These are phyloP conservation scores for Leptinotarsa haldemani DNA, from an alignment of 2,888 invertebrate genomes.

Conservation along the genomic window DNA sequence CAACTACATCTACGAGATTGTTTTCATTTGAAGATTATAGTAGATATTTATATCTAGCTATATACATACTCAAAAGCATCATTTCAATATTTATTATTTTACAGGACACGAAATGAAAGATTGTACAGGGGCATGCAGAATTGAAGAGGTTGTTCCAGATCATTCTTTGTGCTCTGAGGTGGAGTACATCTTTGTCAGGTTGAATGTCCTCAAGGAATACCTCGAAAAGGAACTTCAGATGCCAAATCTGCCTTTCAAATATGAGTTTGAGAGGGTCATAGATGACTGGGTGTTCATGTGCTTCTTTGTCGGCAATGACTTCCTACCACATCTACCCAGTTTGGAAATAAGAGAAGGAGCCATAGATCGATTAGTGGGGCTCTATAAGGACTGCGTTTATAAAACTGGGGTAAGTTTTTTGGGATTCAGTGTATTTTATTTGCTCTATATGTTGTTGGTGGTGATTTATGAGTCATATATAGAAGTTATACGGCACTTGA, in stretches of 20 bases:
- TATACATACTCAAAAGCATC: too few species aligned
- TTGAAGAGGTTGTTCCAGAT: conserved; percentile 68
- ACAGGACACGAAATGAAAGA: conserved; percentile 94
- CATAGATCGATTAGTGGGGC: conserved; percentile 89
- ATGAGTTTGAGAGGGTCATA: conserved; percentile 93
- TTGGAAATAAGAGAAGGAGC: conserved; percentile 97
- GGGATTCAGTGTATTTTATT: too few species aligned
- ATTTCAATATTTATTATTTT: too few species aligned
- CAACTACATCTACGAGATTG: too few species aligned
- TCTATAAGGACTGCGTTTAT: conserved; percentile 95
- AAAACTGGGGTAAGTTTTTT: conserved; percentile 80
- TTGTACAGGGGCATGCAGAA: conserved; percentile 78
- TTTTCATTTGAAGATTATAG: too few species aligned
- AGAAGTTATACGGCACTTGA: too few species aligned
- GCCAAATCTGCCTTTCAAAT: conserved; percentile 92
- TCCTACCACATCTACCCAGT: conserved; percentile 97
- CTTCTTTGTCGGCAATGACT: conserved; percentile 99
- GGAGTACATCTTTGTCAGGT: conserved; percentile 92
- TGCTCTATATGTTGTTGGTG: too few species aligned
- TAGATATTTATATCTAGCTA: too few species aligned
- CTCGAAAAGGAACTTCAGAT: conserved; percentile 88
- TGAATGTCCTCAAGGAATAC: conserved; percentile 94
- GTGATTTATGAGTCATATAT: too few species aligned
- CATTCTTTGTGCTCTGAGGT: conserved; percentile 77
- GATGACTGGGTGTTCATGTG: conserved; percentile 99